Conservation (phyloP, 1,140 invertebrate genomes). For the Hypothenemus hampei region DNA sequence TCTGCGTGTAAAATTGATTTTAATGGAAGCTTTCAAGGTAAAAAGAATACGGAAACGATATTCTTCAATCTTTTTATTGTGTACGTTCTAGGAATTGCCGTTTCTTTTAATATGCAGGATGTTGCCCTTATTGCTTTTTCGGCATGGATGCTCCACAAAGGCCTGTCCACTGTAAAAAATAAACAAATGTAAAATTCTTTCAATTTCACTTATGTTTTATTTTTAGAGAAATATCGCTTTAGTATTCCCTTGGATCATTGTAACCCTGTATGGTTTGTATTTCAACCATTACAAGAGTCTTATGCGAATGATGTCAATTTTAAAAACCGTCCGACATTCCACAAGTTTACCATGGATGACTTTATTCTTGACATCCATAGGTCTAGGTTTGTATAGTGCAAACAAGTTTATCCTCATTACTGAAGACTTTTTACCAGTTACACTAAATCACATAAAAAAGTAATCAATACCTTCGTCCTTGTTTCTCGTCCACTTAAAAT, state of each 20-base stretch:
- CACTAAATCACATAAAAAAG: no score
- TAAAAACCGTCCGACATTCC: conserved; percentile 22
- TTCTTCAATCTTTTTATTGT: background rate
- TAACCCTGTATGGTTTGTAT: conserved; percentile 27
- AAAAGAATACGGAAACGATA: background rate
- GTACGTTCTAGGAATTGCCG: conserved; percentile 19
- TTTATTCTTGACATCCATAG: conserved; percentile 21
- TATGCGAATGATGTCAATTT: conserved; percentile 20
- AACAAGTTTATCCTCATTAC: no score
- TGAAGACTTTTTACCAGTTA: no score
- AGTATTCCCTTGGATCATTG: conserved; percentile 28
- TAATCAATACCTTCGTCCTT: no score
- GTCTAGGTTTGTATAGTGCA: conserved; percentile 21
- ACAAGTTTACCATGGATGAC: conserved; percentile 28
- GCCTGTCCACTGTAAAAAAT: conserved; percentile 26
- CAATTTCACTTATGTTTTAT: background rate
- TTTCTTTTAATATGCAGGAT: conserved; percentile 30
- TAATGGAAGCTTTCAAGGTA: conserved; percentile 25
- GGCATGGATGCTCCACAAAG: conserved; percentile 29
- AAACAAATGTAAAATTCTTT: background rate
- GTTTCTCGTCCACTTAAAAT: no score
- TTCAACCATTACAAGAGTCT: conserved; percentile 32
- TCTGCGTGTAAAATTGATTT: conserved; percentile 30
- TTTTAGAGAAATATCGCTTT: conserved; percentile 28
- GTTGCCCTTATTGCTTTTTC: conserved; percentile 23